Percentiles rank a stretch among this genome's conserved stretches.
phyloP scores from a whole-genome alignment of 2,888 invertebrate species.

The Agriopis aurantiaria region DNA sequence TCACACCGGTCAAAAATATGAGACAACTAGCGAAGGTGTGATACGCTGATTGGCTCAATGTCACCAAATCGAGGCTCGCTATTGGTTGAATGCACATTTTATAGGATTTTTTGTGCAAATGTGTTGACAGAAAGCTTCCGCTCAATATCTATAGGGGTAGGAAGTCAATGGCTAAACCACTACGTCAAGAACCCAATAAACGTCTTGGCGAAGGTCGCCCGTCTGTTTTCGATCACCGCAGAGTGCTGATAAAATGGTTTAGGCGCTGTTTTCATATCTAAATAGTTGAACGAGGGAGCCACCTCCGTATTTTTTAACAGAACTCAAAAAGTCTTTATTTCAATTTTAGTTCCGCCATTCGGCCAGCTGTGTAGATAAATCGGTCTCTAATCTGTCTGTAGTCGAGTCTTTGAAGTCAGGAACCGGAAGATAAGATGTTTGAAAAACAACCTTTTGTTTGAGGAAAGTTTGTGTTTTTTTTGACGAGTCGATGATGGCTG shows the following conservation, averaged over 20 bases:
- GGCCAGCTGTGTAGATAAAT: not conserved
- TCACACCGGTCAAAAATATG: too few relatives aligned
- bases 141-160: not conserved
- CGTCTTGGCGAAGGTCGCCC: not conserved
- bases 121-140: too few relatives aligned
- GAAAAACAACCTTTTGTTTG: slow-evolving; percentile 3
- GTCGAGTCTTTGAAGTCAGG: slow-evolving; percentile 2
- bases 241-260: slow-evolving; percentile 6
- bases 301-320: not conserved
- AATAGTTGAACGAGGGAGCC: not conserved
- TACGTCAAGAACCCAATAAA: slow-evolving; percentile 1
- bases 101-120: too few relatives aligned
- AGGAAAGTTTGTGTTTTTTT: not conserved
- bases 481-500: not conserved
- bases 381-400: not conserved
- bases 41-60: too few relatives aligned
- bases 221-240: slow-evolving; percentile 2
- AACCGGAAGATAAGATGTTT: slow-evolving; percentile 3
- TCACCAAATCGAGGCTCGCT: too few relatives aligned
- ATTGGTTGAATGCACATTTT: too few relatives aligned
- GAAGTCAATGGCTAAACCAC: not conserved
- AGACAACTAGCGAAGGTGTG: too few relatives aligned
- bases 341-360: not conserved
- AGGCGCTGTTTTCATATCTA: not conserved
- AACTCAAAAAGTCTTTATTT: not conserved